Evolutionary conservation across 2,797 vertebrate genomes (phyloP).

Genomic region (Sebastes aleutianus): DNA sequence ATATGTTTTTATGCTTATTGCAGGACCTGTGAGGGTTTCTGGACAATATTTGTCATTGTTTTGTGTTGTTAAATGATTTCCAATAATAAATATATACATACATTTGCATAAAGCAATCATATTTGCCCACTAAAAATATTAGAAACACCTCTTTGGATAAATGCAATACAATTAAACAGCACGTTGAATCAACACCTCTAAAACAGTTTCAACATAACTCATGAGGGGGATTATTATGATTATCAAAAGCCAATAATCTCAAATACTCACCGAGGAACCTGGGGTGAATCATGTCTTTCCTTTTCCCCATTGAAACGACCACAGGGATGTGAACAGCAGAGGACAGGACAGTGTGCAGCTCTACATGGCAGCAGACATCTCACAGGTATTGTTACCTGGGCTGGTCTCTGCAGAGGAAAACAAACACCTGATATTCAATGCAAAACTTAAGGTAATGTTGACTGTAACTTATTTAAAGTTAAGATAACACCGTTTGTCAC

Average conservation of each 20-base stretch:
- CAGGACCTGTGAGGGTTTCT: too few species aligned
- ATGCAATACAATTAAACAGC: too few species aligned
- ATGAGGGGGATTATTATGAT: too few species aligned
- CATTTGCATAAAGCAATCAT: too few species aligned
- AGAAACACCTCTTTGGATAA: not conserved
- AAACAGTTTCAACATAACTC: too few species aligned
- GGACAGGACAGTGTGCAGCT: not conserved
- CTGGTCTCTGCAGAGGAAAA: not conserved
- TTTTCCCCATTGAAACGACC: slow-evolving; percentile 81
- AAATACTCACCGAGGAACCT: slow-evolving; percentile 77
- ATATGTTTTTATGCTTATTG: too few species aligned
- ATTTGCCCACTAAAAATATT: too few species aligned
- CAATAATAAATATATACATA: too few species aligned
- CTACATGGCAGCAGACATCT: slow-evolving; percentile 48
- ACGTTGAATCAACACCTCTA: too few species aligned
- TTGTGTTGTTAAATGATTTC: too few species aligned
- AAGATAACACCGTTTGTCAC: not conserved
- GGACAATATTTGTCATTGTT: too few species aligned
- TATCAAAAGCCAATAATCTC: not conserved
- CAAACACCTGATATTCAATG: not conserved
- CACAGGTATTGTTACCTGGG: not conserved
- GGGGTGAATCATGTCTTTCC: slow-evolving; percentile 83
- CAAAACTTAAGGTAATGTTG: rapidly evolving
- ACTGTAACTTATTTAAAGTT: rapidly evolving
- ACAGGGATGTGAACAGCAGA: not conserved